Evolutionary conservation across 2,888 invertebrate species (phyloP).

Genomic region (Glaucopsyche alexis): DNA sequence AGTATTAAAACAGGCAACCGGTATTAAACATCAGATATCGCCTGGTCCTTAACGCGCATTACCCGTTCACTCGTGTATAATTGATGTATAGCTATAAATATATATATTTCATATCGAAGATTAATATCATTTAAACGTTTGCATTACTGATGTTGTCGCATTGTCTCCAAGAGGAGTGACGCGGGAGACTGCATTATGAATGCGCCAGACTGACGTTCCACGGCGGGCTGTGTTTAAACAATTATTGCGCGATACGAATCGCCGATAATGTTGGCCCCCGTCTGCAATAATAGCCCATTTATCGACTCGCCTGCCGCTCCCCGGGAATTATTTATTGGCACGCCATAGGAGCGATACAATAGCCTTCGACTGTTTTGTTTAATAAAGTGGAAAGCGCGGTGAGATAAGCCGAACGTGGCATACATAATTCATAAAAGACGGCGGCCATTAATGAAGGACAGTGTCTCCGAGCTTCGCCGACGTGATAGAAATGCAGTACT

Average conservation of each 20-base stretch:
- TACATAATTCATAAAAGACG: conserved; percentile 72
- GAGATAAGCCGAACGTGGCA: conserved; percentile 61
- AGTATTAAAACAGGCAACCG: conserved; percentile 2
- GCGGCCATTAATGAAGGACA: conserved; percentile 67
- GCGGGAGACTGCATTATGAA: conserved; percentile 57
- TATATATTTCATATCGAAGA: conserved; percentile 13
- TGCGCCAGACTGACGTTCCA: conserved; percentile 56
- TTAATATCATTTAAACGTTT: conserved; percentile 17
- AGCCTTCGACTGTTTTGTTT: conserved; percentile 64
- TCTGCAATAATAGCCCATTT: conserved; percentile 76
- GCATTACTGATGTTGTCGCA: conserved; percentile 17
- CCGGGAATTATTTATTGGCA: conserved; percentile 72
- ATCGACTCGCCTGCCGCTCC: conserved; percentile 71
- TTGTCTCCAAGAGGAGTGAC: conserved; percentile 26
- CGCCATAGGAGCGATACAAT: conserved; percentile 60
- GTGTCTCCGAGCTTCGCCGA: conserved; percentile 37
- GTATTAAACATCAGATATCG: background rate
- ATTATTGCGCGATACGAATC: conserved; percentile 75
- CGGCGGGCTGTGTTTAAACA: conserved; percentile 73
- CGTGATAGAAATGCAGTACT: conserved; percentile 27
- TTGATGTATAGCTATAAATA: conserved; percentile 12
- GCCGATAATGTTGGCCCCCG: conserved; percentile 73
- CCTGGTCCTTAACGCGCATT: conserved; percentile 11
- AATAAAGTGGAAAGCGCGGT: conserved; percentile 67
- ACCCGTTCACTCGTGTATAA: background rate